These are phyloP conservation scores for Oceanites oceanicus DNA, from an alignment of 2,113 vertebrate genomes.

Conservation along the genomic window DNA sequence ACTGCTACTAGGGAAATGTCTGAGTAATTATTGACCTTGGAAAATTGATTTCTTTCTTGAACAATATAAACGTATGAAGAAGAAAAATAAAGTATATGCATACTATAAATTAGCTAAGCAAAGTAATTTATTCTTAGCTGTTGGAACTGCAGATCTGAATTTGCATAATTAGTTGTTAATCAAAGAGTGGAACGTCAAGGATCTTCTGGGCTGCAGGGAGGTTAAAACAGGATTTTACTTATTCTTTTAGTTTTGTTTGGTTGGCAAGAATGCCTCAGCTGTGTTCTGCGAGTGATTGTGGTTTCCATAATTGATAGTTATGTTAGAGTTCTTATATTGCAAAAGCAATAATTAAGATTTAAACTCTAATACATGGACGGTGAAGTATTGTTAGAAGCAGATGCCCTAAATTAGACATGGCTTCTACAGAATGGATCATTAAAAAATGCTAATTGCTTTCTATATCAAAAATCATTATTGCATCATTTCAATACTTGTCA, in stretches of 20 bases:
- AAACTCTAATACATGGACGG: constrained; percentile 17
- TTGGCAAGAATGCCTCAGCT: constrained; percentile 21
- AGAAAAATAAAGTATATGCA: neutral
- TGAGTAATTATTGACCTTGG: neutral
- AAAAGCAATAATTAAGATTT: constrained; percentile 58
- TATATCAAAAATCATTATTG: constrained; percentile 49
- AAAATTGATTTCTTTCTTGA: neutral
- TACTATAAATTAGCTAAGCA: neutral
- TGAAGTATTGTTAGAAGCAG: constrained; percentile 44
- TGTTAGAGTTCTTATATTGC: constrained; percentile 36
- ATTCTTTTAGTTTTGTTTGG: constrained; percentile 10
- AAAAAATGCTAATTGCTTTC: constrained; percentile 62
- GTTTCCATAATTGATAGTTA: constrained; percentile 46
- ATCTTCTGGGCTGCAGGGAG: neutral
- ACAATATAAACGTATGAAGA: neutral
- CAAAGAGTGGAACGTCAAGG: neutral
- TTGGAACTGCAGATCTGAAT: constrained; percentile 1
- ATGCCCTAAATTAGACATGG: constrained; percentile 58
- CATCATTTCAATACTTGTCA: constrained; percentile 35
- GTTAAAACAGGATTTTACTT: neutral
- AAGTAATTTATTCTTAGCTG: neutral
- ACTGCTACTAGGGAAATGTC: neutral
- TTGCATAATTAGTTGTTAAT: constrained; percentile 21
- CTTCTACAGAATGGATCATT: constrained; percentile 52
- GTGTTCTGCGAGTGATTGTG: neutral